phyloP scores from a whole-genome alignment of 2,888 invertebrate species.

The Tetragonula carbonaria region DNA sequence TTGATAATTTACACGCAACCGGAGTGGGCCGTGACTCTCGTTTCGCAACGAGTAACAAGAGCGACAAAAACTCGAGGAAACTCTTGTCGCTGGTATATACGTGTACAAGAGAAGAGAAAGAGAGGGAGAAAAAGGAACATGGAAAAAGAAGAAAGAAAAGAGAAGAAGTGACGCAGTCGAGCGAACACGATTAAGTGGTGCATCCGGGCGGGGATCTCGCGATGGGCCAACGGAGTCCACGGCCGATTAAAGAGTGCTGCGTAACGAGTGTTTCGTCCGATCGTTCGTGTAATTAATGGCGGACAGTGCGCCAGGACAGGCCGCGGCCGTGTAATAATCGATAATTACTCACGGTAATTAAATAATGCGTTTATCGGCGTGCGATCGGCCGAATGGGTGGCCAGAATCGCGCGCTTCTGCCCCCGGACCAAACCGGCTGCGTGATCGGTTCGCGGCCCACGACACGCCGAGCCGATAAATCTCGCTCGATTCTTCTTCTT shows the following conservation, averaged over 20 bases:
- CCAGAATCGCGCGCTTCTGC: slow-evolving; percentile 63
- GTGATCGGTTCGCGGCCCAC: slow-evolving; percentile 54
- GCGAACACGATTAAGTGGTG: slow-evolving; percentile 14
- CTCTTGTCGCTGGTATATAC: not conserved
- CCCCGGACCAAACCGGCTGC: slow-evolving; percentile 48
- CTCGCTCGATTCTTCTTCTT: slow-evolving; percentile 52
- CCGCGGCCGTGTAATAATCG: slow-evolving; percentile 77
- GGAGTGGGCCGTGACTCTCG: not conserved
- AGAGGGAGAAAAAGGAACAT: not conserved
- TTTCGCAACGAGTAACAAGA: not conserved
- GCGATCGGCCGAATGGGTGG: slow-evolving; percentile 75
- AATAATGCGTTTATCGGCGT: slow-evolving; percentile 78
- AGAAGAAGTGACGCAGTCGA: not conserved
- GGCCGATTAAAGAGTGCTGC: slow-evolving; percentile 72
- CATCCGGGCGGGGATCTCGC: slow-evolving; percentile 29
- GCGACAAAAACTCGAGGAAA: not conserved
- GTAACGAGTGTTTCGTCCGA: slow-evolving; percentile 76
- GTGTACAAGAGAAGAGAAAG: not conserved
- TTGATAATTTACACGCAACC: slow-evolving; percentile 5
- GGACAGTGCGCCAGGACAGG: slow-evolving; percentile 67
- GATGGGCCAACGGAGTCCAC: slow-evolving; percentile 43
- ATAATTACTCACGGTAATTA: slow-evolving; percentile 80
- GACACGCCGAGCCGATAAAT: slow-evolving; percentile 75
- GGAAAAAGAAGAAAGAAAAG: not conserved
- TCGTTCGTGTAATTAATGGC: slow-evolving; percentile 78